phyloP scores from a whole-genome alignment of 2,888 invertebrate species.

The Mystacides longicornis region DNA sequence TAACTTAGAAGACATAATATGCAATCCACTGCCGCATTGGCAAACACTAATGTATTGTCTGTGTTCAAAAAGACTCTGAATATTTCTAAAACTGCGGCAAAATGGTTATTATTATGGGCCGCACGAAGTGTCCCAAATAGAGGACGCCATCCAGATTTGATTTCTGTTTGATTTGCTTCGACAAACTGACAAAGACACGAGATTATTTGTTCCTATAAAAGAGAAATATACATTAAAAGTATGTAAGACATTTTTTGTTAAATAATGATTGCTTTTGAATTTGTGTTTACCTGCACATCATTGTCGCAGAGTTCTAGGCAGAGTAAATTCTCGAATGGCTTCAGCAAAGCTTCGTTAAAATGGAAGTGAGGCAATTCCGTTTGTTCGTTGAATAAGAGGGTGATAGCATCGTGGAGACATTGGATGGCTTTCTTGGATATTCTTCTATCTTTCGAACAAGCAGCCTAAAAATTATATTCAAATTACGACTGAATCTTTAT shows the following conservation, averaged over 20 bases:
- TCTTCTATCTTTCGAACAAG: slow-evolving; percentile 81
- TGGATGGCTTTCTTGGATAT: slow-evolving; percentile 88
- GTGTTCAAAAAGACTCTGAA: slow-evolving; percentile 90
- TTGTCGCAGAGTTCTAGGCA: slow-evolving; percentile 89
- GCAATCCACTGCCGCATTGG: slow-evolving; percentile 90
- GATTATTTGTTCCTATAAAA: slow-evolving; percentile 75
- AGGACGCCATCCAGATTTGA: slow-evolving; percentile 93
- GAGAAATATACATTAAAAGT: slow-evolving; percentile 2
- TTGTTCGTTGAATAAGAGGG: slow-evolving; percentile 77
- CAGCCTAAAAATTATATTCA: slow-evolving; percentile 54
- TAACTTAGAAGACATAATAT: slow-evolving; percentile 78
- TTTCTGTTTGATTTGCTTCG: slow-evolving; percentile 87
- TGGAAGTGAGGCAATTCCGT: slow-evolving; percentile 89
- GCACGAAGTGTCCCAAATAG: slow-evolving; percentile 89
- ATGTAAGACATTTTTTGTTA: neutral
- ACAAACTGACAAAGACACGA: slow-evolving; percentile 94
- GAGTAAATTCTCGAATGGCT: slow-evolving; percentile 90
- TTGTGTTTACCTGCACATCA: slow-evolving; percentile 68
- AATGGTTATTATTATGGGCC: slow-evolving; percentile 67
- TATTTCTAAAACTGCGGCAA: slow-evolving; percentile 76
- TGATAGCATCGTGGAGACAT: slow-evolving; percentile 88
- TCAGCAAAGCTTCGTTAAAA: slow-evolving; percentile 89
- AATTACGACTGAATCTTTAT: slow-evolving; percentile 23
- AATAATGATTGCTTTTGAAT: neutral
- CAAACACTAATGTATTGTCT: slow-evolving; percentile 87